Percentiles rank a stretch among this genome's conserved stretches.
phyloP scores from a whole-genome alignment of 1,140 invertebrate species.

The Antheraea mylitta region DNA sequence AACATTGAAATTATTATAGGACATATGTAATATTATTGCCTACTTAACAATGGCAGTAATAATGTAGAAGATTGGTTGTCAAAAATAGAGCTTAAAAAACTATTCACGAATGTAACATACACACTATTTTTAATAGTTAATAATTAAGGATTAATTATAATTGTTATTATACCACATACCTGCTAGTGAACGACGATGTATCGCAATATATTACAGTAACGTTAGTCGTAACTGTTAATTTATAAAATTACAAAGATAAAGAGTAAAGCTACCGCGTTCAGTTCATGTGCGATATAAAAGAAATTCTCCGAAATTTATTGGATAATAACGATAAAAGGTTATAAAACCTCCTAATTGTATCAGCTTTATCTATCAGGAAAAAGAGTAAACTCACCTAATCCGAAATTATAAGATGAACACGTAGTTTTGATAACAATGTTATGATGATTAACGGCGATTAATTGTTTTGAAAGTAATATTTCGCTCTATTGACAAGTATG shows the following conservation, averaged over 20 bases:
- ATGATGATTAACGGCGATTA: neutral
- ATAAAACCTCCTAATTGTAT: conserved; percentile 13
- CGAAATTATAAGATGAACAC: conserved; percentile 1
- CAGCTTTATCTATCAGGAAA: neutral
- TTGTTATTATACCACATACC: conserved; percentile 18
- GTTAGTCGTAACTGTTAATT: conserved; percentile 5
- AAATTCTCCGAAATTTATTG: conserved; percentile 6
- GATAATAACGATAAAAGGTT: conserved; percentile 8
- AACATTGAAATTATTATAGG: no score
- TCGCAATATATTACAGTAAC: neutral
- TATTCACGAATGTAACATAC: no score
- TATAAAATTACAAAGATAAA: conserved; percentile 13
- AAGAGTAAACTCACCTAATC: neutral
- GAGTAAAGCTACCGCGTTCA: neutral
- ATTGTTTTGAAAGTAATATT: neutral
- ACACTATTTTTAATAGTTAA: no score
- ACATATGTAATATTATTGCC: no score
- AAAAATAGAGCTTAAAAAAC: no score
- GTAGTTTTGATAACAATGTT: conserved; percentile 5
- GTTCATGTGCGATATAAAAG: conserved; percentile 14
- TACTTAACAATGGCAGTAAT: no score
- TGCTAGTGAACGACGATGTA: conserved; percentile 15
- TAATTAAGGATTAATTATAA: neutral
- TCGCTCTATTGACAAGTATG: no score
- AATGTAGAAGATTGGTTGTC: no score